A percentile compares a stretch with the other conserved stretches of the same genome.
Evolutionary conservation across 2,113 vertebrate species (phyloP).

Genomic region (Forbesichthys papilliferus): DNA sequence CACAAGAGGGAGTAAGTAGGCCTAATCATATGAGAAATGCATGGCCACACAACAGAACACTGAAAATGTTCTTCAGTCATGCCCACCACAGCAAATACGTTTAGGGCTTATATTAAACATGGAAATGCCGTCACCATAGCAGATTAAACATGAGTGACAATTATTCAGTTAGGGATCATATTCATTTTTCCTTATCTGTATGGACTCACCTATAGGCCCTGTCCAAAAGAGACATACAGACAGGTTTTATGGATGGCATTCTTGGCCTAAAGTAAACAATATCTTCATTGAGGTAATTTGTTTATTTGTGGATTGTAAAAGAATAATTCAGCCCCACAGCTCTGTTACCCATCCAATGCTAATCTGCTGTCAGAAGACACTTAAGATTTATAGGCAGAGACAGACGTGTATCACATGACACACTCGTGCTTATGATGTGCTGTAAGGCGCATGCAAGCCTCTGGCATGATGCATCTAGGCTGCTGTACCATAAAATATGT

Average conservation of each 20-base stretch:
- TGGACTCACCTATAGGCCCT: neutral
- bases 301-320: constrained; percentile 3
- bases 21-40: neutral
- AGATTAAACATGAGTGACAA: too few relatives aligned
- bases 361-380: neutral
- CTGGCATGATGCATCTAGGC: neutral
- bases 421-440: neutral
- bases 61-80: too few relatives aligned
- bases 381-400: neutral
- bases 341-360: neutral
- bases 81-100: too few relatives aligned
- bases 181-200: neutral
- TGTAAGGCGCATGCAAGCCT: neutral
- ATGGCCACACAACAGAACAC: too few relatives aligned
- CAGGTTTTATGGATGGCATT: neutral
- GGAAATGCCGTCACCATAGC: too few relatives aligned
- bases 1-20: constrained; percentile 10
- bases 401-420: neutral
- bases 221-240: neutral
- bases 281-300: neutral
- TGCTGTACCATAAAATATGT: neutral
- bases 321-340: neutral
- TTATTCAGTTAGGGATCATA: neutral
- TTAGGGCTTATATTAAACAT: too few relatives aligned
- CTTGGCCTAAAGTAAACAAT: neutral